Evolutionary conservation across 92 coral and sea anemone species (phyloP).

Genomic region (Micromussa lordhowensis): DNA sequence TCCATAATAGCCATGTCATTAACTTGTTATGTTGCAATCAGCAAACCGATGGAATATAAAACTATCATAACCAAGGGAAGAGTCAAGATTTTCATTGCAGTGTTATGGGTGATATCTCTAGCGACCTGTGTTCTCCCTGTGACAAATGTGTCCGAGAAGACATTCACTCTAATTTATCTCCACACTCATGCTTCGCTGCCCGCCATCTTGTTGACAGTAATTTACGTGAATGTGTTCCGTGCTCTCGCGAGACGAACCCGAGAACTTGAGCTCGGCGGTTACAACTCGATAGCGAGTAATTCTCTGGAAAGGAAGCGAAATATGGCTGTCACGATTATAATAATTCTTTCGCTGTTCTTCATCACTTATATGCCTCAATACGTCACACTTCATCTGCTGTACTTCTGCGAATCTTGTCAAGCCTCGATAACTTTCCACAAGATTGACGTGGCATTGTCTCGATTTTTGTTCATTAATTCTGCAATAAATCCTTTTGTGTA

Average conservation of each 20-base stretch:
- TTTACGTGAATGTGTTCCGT: slow-evolving; percentile 48
- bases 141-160: slow-evolving; percentile 39
- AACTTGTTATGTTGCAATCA: slow-evolving; percentile 61
- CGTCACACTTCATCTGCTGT: slow-evolving; percentile 36
- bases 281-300: slow-evolving; percentile 8
- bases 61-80: slow-evolving; percentile 35
- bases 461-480: slow-evolving; percentile 35
- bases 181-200: slow-evolving; percentile 71
- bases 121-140: slow-evolving; percentile 60
- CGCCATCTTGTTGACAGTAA: slow-evolving; percentile 39
- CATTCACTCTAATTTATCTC: slow-evolving; percentile 47
- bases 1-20: slow-evolving; percentile 61
- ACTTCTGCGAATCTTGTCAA: slow-evolving; percentile 28
- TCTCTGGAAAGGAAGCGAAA: slow-evolving; percentile 27
- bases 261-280: slow-evolving; percentile 18
- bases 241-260: slow-evolving; percentile 50
- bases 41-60: slow-evolving; percentile 50
- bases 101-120: slow-evolving; percentile 55
- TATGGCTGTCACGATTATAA: slow-evolving; percentile 22
- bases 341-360: slow-evolving; percentile 43
- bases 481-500: slow-evolving; percentile 54
- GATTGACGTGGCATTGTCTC: slow-evolving; percentile 38
- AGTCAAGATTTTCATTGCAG: slow-evolving; percentile 40
- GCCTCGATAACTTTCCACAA: slow-evolving; percentile 31
- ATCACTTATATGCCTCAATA: slow-evolving; percentile 49